Evolutionary conservation across 1,140 invertebrate genomes (phyloP).

Genomic region (Sarcophaga bullata): DNA sequence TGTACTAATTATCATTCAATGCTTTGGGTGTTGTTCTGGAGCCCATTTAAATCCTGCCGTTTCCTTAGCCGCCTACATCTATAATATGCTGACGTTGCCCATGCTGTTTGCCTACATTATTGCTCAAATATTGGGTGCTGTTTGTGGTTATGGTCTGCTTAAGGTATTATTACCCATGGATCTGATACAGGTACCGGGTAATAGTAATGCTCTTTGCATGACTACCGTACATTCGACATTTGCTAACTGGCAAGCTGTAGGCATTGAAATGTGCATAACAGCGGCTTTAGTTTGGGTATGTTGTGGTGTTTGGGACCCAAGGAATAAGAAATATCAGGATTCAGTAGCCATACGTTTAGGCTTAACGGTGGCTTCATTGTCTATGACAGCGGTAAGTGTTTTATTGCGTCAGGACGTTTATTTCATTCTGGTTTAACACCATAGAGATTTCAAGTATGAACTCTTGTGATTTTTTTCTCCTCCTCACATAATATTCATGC

Average conservation of each 20-base stretch:
- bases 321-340: slow-evolving; percentile 70
- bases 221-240: slow-evolving; percentile 69
- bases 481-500: no score
- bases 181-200: background rate
- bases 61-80: slow-evolving; percentile 75
- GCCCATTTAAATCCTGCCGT: slow-evolving; percentile 92
- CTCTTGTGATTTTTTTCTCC: no score
- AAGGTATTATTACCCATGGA: slow-evolving; percentile 69
- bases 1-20: slow-evolving; percentile 69
- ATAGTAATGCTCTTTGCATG: slow-evolving; percentile 68
- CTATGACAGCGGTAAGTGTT: slow-evolving; percentile 68
- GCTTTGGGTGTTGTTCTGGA: slow-evolving; percentile 85
- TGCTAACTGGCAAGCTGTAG: slow-evolving; percentile 66
- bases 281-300: slow-evolving; percentile 71
- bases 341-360: slow-evolving; percentile 73
- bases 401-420: no score
- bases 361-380: slow-evolving; percentile 71
- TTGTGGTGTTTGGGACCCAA: slow-evolving; percentile 73
- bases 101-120: slow-evolving; percentile 77
- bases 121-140: slow-evolving; percentile 77
- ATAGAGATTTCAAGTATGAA: no score
- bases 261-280: slow-evolving; percentile 72
- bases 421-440: no score
- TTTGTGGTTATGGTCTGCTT: slow-evolving; percentile 73
- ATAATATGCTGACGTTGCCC: slow-evolving; percentile 68